Evolutionary conservation across 1,140 invertebrate species (phyloP).

Genomic region (Bombus fervidus): DNA sequence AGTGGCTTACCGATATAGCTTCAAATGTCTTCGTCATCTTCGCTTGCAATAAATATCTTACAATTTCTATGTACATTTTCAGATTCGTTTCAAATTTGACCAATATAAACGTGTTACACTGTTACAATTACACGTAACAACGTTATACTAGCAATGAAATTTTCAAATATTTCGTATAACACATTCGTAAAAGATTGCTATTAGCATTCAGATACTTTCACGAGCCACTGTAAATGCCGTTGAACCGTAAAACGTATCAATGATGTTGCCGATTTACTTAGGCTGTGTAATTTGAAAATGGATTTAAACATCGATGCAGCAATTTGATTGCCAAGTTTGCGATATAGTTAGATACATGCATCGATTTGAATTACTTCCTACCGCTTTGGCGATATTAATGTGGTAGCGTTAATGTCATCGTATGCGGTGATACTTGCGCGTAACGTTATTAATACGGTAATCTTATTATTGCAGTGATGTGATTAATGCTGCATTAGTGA

Average conservation of each 20-base stretch:
- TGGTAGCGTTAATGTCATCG: slow-evolving; percentile 16
- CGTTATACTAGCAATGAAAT: too few relatives aligned
- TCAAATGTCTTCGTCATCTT: too few relatives aligned
- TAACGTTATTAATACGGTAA: slow-evolving; percentile 48
- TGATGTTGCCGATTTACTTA: background rate
- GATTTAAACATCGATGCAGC: background rate
- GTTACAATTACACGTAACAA: too few relatives aligned
- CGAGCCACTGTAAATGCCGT: too few relatives aligned
- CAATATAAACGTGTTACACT: too few relatives aligned
- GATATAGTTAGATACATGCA: slow-evolving; percentile 6
- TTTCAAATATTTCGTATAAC: too few relatives aligned
- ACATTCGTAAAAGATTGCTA: too few relatives aligned
- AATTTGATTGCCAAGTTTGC: slow-evolving; percentile 3
- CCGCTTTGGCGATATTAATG: slow-evolving; percentile 36
- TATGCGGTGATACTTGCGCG: slow-evolving; percentile 23
- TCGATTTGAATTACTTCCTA: slow-evolving; percentile 21
- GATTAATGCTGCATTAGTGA: slow-evolving; percentile 46
- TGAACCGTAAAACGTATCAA: slow-evolving; percentile 1
- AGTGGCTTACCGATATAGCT: too few relatives aligned
- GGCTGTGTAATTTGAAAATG: slow-evolving; percentile 16
- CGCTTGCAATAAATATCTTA: too few relatives aligned
- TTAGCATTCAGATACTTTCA: too few relatives aligned
- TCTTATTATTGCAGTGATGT: slow-evolving; percentile 52
- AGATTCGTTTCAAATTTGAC: too few relatives aligned
- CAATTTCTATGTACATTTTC: too few relatives aligned